These are phyloP conservation scores for Holocentrus rufus DNA, from an alignment of 2,797 vertebrate genomes.

Conservation along the genomic window DNA sequence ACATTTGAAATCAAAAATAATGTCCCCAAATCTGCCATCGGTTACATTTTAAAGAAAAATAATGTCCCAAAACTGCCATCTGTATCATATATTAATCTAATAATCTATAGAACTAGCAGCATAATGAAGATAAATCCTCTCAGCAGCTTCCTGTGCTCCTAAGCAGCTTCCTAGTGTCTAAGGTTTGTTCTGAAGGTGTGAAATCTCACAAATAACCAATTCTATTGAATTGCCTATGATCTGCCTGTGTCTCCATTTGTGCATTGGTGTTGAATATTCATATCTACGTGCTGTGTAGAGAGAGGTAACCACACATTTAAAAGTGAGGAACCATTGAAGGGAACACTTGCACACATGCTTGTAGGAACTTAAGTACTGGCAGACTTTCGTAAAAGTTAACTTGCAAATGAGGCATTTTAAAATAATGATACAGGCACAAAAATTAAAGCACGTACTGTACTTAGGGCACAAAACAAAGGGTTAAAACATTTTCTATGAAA, in stretches of 20 bases:
- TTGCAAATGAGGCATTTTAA: slow-evolving; percentile 67
- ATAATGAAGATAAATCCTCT: slow-evolving; percentile 55
- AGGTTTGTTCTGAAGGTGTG: slow-evolving; percentile 52
- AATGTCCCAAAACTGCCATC: slow-evolving; percentile 47
- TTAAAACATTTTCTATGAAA: slow-evolving; percentile 52
- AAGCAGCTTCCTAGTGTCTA: slow-evolving; percentile 54
- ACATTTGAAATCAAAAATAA: slow-evolving; percentile 48
- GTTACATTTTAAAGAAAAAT: slow-evolving; percentile 38
- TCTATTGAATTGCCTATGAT: slow-evolving; percentile 29
- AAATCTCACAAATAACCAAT: slow-evolving; percentile 34
- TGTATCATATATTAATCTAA: slow-evolving; percentile 62
- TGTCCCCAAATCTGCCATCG: slow-evolving; percentile 19
- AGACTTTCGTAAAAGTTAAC: slow-evolving; percentile 54
- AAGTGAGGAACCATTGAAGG: slow-evolving; percentile 44
- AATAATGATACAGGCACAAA: slow-evolving; percentile 68
- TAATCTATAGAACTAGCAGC: slow-evolving; percentile 73
- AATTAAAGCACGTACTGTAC: slow-evolving; percentile 57
- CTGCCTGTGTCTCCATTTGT: slow-evolving; percentile 53
- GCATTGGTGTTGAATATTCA: slow-evolving; percentile 63
- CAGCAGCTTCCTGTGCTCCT: slow-evolving; percentile 63
- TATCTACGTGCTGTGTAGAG: slow-evolving; percentile 59
- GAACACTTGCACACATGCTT: slow-evolving; percentile 67
- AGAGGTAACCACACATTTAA: slow-evolving; percentile 44
- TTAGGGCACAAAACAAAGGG: slow-evolving; percentile 58
- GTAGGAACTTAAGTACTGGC: slow-evolving; percentile 61